Evolutionary conservation across 1,140 invertebrate genomes (phyloP).

Genomic region (Rhagoletis zephyria): DNA sequence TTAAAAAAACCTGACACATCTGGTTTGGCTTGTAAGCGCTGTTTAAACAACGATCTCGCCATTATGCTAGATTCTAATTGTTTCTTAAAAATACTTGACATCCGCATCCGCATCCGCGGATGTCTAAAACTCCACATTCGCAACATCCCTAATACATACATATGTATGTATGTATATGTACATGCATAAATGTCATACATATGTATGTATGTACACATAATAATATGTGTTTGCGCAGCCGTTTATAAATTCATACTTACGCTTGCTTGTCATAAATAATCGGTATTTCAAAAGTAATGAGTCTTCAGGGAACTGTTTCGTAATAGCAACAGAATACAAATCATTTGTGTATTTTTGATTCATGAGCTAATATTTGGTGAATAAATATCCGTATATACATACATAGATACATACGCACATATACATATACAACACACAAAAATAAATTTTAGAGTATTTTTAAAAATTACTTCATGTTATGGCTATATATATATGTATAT

Average conservation of each 20-base stretch:
- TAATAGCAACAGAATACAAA: not conserved
- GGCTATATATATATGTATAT: too few relatives aligned
- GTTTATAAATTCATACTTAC: not conserved
- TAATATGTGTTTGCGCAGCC: not conserved
- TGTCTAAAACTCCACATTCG: too few relatives aligned
- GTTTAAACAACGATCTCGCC: too few relatives aligned
- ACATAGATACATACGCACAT: not conserved
- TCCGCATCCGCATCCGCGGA: too few relatives aligned
- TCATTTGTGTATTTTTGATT: conserved; percentile 18
- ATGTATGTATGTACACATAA: not conserved
- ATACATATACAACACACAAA: not conserved
- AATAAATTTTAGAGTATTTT: not conserved
- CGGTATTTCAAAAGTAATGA: conserved; percentile 20
- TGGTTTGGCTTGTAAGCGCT: too few relatives aligned
- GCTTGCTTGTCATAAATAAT: not conserved
- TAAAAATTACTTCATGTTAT: too few relatives aligned
- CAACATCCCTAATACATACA: too few relatives aligned
- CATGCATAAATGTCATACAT: not conserved
- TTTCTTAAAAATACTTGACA: too few relatives aligned
- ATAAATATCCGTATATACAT: not conserved
- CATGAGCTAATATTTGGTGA: not conserved
- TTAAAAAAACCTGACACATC: too few relatives aligned
- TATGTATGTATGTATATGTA: not conserved
- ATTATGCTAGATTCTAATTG: too few relatives aligned
- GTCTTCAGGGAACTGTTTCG: not conserved